phyloP scores from a whole-genome alignment of 2,797 vertebrate genomes.

The Fistularia commersonii region DNA sequence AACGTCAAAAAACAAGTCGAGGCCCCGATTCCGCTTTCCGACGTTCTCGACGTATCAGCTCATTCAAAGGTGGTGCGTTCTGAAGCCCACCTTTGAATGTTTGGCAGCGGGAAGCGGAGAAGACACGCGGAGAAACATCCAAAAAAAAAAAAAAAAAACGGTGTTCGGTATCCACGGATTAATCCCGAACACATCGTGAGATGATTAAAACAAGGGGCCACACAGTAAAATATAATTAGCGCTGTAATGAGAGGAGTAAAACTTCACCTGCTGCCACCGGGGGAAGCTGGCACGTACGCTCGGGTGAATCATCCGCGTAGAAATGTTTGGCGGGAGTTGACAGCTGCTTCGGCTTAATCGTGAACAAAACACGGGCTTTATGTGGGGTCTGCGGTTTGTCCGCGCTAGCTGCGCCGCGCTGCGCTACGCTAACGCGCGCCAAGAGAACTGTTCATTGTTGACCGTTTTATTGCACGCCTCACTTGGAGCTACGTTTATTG shows the following conservation, averaged over 20 bases:
- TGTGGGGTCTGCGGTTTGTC: too few relatives aligned
- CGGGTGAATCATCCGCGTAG: constrained; percentile 32
- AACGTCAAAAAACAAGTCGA: too few relatives aligned
- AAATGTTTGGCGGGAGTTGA: constrained; percentile 30
- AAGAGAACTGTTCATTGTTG: constrained; percentile 23
- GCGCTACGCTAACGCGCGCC: constrained; percentile 23
- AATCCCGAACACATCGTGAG: constrained; percentile 24
- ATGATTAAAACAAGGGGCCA: constrained; percentile 16
- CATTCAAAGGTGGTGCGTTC: too few relatives aligned
- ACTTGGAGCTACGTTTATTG: constrained; percentile 16
- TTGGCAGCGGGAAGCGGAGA: too few relatives aligned
- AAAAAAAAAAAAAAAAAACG: too few relatives aligned
- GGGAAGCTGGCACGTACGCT: constrained; percentile 1
- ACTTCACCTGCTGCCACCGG: constrained; percentile 24
- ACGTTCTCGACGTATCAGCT: too few relatives aligned
- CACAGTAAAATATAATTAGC: constrained; percentile 18
- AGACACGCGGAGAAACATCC: too few relatives aligned
- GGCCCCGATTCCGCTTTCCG: too few relatives aligned
- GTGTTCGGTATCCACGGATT: constrained; percentile 32
- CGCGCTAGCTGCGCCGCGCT: too few relatives aligned
- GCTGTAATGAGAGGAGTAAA: constrained; percentile 18
- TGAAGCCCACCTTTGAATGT: too few relatives aligned
- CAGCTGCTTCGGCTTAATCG: constrained; percentile 22
- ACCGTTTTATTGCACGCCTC: constrained; percentile 27
- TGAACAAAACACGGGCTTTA: too few relatives aligned